These are phyloP conservation scores for Mionectes olivaceus DNA, from an alignment of 2,797 vertebrate genomes.

Conservation along the genomic window DNA sequence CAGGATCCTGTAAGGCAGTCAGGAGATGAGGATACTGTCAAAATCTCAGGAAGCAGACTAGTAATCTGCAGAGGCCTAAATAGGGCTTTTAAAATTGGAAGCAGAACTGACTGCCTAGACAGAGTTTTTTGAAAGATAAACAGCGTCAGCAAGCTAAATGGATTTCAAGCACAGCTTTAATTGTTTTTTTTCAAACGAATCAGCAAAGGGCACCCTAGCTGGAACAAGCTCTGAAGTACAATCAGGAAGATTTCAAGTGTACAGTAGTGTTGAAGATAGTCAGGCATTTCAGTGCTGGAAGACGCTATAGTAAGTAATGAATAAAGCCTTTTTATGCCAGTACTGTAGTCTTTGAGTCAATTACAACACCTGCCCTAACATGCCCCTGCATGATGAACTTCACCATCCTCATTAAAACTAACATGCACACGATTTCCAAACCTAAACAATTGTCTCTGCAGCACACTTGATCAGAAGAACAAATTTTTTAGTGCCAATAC, in stretches of 20 bases:
- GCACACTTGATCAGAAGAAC: not conserved
- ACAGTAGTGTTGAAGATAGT: constrained; percentile 25
- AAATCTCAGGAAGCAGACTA: constrained; percentile 12
- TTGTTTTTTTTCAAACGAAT: constrained; percentile 40
- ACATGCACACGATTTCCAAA: not conserved
- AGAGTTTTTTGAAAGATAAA: constrained; percentile 46
- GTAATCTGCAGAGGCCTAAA: constrained; percentile 45
- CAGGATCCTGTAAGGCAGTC: not conserved
- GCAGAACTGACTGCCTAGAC: constrained; percentile 36
- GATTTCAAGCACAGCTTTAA: constrained; percentile 56
- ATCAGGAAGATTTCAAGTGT: constrained; percentile 38
- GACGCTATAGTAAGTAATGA: not conserved
- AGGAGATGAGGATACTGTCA: constrained; percentile 10
- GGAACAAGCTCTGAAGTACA: constrained; percentile 35
- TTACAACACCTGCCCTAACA: not conserved
- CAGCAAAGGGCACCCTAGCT: constrained; percentile 22
- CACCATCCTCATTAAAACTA: not conserved
- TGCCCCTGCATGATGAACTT: not conserved
- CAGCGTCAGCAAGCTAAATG: constrained; percentile 37
- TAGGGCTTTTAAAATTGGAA: constrained; percentile 44
- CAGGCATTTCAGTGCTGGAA: constrained; percentile 3
- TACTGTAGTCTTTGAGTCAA: not conserved
- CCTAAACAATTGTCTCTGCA: not conserved
- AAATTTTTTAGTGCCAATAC: not conserved
- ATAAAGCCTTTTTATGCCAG: not conserved